Evolutionary conservation across 2,113 vertebrate species (phyloP), one percentile per base, ranked within the genome.

Genomic region (Myrmecobius fasciatus): DNA sequence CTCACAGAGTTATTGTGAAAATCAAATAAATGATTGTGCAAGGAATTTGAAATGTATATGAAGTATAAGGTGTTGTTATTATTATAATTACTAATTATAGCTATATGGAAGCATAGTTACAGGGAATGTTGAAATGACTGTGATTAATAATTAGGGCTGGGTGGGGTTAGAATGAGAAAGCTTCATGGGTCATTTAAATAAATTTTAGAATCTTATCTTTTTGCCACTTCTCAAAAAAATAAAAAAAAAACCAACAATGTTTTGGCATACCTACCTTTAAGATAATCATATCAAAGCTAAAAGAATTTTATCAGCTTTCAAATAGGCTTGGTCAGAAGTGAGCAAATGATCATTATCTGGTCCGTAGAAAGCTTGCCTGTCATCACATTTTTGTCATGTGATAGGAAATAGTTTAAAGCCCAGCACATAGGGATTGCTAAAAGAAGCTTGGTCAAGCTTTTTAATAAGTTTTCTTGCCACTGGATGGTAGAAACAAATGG

Each of bases 271-370:
- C 4, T 60, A 60, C 20, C 28, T 36, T 92, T 75, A 91, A 96
- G 92, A 95, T 28, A 51, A 90, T 93, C 5, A 75, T 22, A 88
- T 94, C 56, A 46, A 31, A 94, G 7, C 20, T 89, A 43, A 83
- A 93, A 52, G 24, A 67, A 36, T 95, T 96, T 93, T 96, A 88
- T 56, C 91, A 91, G 92, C 91, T 95, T 95, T 96, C 92, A 90
- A 93, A 43, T 91, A 89, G 56, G 56, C 43, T 83, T 83, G n/a
- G 67, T 93, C 51, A 91, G 26, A 90, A 60, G 36, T 88, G 28
- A 96, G 95, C 89, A 95, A 95, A 95, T 0, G 0, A 95, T 96
- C 94, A 95, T 89, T 52, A 43, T 60, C 52, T 31, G 51, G 31
- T 93, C 26, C 92, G 43, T 46, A 54, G 67, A 92, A 94, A 94